Conservation (phyloP, 1,140 invertebrate genomes). For the Drosophila pseudoananassae region DNA sequence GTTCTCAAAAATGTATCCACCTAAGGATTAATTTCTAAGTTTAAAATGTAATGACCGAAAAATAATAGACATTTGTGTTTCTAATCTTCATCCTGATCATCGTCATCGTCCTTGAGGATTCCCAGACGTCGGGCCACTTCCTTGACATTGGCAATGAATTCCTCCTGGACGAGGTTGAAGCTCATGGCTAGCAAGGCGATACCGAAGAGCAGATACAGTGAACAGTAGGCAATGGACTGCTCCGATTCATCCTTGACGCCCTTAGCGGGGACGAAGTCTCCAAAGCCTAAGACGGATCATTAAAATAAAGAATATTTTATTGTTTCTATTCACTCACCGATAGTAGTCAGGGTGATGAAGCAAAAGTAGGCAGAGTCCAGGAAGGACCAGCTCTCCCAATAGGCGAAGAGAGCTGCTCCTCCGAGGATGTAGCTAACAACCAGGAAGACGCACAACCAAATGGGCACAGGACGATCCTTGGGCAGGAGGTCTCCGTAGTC, state of each 20-base stretch:
- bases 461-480: conserved; percentile 89
- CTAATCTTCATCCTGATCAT: conserved; percentile 81
- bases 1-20: neutral
- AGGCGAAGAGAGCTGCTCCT: conserved; percentile 93
- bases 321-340: conserved; percentile 85
- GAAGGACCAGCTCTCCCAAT: conserved; percentile 95
- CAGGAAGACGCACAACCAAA: conserved; percentile 95
- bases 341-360: conserved; percentile 97
- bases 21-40: neutral
- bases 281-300: conserved; percentile 87
- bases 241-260: conserved; percentile 88
- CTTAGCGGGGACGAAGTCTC: conserved; percentile 96
- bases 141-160: conserved; percentile 94
- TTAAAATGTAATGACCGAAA: neutral
- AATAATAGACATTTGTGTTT: neutral
- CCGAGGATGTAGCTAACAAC: conserved; percentile 95
- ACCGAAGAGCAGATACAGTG: conserved; percentile 96
- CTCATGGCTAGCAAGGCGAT: conserved; percentile 99
- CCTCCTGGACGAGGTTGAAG: conserved; percentile 98
- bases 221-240: conserved; percentile 94
- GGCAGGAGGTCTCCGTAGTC: conserved; percentile 78
- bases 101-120: conserved; percentile 92
- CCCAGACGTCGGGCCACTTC: conserved; percentile 92
- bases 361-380: conserved; percentile 97
- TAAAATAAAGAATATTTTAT: neutral